Evolutionary conservation across 2,888 invertebrate genomes (phyloP), one percentile per base, ranked within the genome.

Genomic region (Prosapia bicincta): DNA sequence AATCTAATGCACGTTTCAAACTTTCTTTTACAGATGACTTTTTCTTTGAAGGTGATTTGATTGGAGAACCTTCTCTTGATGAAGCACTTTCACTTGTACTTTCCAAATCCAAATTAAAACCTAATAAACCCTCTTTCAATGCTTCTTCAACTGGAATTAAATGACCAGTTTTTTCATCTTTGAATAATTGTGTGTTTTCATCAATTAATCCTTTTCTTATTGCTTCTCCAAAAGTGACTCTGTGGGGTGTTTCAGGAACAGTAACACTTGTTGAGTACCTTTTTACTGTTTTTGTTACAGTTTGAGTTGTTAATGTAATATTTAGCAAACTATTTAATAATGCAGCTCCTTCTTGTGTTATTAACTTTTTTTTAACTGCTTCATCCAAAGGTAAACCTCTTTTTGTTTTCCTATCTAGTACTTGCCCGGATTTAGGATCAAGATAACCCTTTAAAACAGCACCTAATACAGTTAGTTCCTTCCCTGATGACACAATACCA

Each of bases 331-430:
- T 95, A 85, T 93, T 94, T 78, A 95, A 88, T 83, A 95, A 88
- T 76, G 95, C 91, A 69, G 96, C 96, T 76, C 97, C 97, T 85
- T 95, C 94, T 0, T 94, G 91, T 13, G 95, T 93, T 38, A 97
- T 93, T 81, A 95, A 88, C 82, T 94, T 93, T 76, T 92, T 90
- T 84, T 93, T 92, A 77, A 97, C 93, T 30, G 97, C 97, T 83
- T 93, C 92, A 82, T 96, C 93, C 77, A 96, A 89, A 78, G 95
- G 93, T 83, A 95, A 89, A 71, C 91, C 88, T 83, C 89, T 90
- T 81, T 90, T 90, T 66, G 89, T 90, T 78, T 88, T 86, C 23
- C 92, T 89, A 83, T 97, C 93, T 78, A 97, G 85, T 79, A 96
- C 88, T 84, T 95, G 92, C 9, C 97, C 97, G 26, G 93, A 92